Base-by-base conservation (phyloP, 2,888 invertebrate species). In the Sycophila texana region DNA sequence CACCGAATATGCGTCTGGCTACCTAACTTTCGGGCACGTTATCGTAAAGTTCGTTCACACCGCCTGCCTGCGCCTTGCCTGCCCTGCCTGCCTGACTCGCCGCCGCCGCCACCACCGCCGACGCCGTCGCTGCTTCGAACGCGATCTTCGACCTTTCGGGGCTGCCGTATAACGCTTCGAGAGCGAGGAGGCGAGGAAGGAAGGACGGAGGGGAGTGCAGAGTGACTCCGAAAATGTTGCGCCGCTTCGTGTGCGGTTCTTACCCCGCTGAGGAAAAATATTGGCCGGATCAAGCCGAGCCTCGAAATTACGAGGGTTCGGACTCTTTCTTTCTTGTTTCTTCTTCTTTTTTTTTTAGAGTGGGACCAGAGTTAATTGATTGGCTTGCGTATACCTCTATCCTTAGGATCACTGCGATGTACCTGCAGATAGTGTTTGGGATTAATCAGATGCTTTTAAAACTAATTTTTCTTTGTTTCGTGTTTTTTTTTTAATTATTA, bases 21-120 rank as follows among this genome's bases (percentile, higher is more conserved):
- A 83, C 81, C 82, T 81, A 82, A 84, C 84, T 84, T 83, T 84
- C 82, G 82, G 83, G 83, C 81, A 81, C 82, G 81, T 83, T 83
- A 83, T 82, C 81, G 80, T 81, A 79, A 82, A 83, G 82, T 83
- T 83, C 83, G 81, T 84, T 80, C 81, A 82, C 84, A 82, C 81
- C 76, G 80, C 74, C 68, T 51, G 67, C 30, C 58, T 49, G 65
- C 39, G 26, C 39, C 39, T 10, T 39, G 39, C 57, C 18, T 10
- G n/a, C 57, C 20, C 18, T 57, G 18, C 7, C 58, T 60, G 22
- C 13, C 58, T 12, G 18, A 2, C 7, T 39, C 39, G n/a, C 18
- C 10, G n/a, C 2, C 47, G 47, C 47, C 39, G n/a, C 30, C 26
- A 26, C 14, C 12, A 14, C 13, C 26, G 26, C 58, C 49, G 51